phyloP scores from a whole-genome alignment of 2,888 invertebrate species.

The Ormia ochracea region DNA sequence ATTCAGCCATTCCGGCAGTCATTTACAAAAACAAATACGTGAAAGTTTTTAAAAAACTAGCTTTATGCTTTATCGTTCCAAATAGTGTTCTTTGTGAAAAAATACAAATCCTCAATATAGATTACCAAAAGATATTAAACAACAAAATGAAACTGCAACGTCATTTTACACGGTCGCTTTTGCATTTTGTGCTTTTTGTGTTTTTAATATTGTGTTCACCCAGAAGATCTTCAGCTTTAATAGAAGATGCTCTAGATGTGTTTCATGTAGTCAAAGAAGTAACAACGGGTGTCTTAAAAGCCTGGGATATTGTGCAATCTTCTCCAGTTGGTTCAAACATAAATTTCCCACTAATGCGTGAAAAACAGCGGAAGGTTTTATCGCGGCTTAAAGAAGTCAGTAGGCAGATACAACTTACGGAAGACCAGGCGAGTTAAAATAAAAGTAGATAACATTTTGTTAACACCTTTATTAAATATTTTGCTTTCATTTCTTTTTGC shows the following conservation, averaged over 20 bases:
- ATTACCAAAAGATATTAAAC: not conserved
- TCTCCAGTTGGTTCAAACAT: slow-evolving; percentile 79
- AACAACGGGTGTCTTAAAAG: slow-evolving; percentile 79
- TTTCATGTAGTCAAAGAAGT: slow-evolving; percentile 80
- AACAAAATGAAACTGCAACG: slow-evolving; percentile 41
- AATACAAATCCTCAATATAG: no score
- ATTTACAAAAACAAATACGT: no score
- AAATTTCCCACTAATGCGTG: slow-evolving; percentile 80
- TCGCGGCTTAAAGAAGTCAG: slow-evolving; percentile 77
- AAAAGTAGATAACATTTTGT: not conserved
- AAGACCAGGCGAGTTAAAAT: slow-evolving; percentile 70
- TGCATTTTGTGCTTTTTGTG: slow-evolving; percentile 10
- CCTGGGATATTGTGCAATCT: slow-evolving; percentile 82
- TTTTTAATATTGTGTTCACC: slow-evolving; percentile 54
- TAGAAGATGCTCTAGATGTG: slow-evolving; percentile 81
- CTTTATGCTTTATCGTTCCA: no score
- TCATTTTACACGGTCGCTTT: not conserved
- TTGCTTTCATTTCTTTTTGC: not conserved
- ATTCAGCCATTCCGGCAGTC: slow-evolving; percentile 15
- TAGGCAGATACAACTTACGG: slow-evolving; percentile 75
- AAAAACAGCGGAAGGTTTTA: slow-evolving; percentile 81
- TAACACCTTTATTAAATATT: not conserved
- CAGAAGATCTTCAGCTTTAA: slow-evolving; percentile 75
- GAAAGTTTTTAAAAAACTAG: no score
- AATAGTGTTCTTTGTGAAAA: slow-evolving; percentile 21